phyloP scores from a whole-genome alignment of 1,140 invertebrate species.

The Drosophila nigromelanica region DNA sequence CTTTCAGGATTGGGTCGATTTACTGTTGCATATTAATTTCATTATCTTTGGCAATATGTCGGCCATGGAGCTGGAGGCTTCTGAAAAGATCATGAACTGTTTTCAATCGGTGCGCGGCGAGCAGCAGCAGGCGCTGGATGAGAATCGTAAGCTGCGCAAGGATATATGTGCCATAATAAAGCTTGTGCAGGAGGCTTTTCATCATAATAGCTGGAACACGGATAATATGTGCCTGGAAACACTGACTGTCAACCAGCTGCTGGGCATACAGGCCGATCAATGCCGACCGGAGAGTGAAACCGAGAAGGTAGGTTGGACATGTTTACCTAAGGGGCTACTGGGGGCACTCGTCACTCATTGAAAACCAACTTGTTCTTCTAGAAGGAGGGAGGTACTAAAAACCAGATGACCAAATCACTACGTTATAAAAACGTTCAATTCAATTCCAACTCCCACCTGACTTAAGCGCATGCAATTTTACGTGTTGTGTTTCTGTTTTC shows the following conservation, averaged over 20 bases:
- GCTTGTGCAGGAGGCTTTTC: constrained; percentile 58
- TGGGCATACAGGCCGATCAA: constrained; percentile 36
- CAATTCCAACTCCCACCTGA: not conserved
- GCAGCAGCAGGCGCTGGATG: constrained; percentile 49
- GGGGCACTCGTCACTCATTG: not conserved
- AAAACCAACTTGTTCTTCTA: constrained; percentile 10
- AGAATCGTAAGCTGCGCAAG: constrained; percentile 59
- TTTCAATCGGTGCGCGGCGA: constrained; percentile 47
- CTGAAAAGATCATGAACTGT: constrained; percentile 45
- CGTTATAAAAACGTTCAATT: not conserved
- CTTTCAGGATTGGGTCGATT: constrained; percentile 76
- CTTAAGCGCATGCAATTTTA: not conserved
- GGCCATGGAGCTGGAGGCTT: constrained; percentile 60
- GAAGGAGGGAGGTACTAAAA: not conserved
- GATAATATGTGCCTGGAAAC: constrained; percentile 58
- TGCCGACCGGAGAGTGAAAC: constrained; percentile 47
- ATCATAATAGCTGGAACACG: constrained; percentile 52
- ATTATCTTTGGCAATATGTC: constrained; percentile 58
- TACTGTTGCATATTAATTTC: constrained; percentile 61
- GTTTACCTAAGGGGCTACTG: not conserved
- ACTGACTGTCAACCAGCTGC: constrained; percentile 50
- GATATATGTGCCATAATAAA: constrained; percentile 64
- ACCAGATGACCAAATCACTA: not conserved
- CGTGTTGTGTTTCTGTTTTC: not conserved
- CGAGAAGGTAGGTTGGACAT: constrained; percentile 63